A percentile compares a stretch with the other conserved stretches of the same genome.
Evolutionary conservation across 1,140 invertebrate species (phyloP).

Genomic region (Hetaerina americana): DNA sequence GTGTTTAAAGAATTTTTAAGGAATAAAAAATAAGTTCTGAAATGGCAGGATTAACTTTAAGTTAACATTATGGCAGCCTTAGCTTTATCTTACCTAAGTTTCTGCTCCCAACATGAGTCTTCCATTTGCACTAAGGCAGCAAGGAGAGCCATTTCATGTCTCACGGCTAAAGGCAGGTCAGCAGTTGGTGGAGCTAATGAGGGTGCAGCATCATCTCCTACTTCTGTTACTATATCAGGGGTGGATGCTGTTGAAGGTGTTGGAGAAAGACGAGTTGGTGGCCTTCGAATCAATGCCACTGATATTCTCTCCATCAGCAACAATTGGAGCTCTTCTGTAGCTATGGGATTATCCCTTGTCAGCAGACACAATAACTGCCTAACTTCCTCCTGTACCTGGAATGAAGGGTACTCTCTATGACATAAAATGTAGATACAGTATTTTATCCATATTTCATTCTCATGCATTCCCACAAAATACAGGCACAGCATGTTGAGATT

Average conservation of each 20-base stretch:
- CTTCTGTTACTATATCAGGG: neutral
- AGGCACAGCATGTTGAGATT: too few species aligned
- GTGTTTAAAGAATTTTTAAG: too few species aligned
- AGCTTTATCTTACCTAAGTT: slow-evolving; percentile 49
- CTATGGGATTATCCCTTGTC: slow-evolving; percentile 77
- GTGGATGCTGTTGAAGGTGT: neutral
- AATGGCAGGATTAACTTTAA: neutral
- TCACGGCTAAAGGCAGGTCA: slow-evolving; percentile 59
- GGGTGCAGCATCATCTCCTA: neutral
- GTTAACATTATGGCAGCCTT: neutral
- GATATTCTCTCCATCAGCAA: slow-evolving; percentile 71
- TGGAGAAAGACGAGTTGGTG: neutral
- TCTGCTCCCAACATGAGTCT: slow-evolving; percentile 90
- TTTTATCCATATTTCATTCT: too few species aligned
- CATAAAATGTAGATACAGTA: too few species aligned
- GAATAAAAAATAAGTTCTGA: neutral
- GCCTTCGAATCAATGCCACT: slow-evolving; percentile 36
- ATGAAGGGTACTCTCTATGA: too few species aligned
- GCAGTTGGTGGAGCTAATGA: slow-evolving; percentile 30
- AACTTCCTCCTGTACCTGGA: slow-evolving; percentile 76
- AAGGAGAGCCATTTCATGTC: slow-evolving; percentile 79
- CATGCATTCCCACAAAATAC: too few species aligned
- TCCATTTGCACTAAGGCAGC: slow-evolving; percentile 80
- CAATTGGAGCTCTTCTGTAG: slow-evolving; percentile 73
- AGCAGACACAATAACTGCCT: slow-evolving; percentile 75